Conservation (phyloP, 2,888 invertebrate genomes). For the Fabriciana adippe region DNA sequence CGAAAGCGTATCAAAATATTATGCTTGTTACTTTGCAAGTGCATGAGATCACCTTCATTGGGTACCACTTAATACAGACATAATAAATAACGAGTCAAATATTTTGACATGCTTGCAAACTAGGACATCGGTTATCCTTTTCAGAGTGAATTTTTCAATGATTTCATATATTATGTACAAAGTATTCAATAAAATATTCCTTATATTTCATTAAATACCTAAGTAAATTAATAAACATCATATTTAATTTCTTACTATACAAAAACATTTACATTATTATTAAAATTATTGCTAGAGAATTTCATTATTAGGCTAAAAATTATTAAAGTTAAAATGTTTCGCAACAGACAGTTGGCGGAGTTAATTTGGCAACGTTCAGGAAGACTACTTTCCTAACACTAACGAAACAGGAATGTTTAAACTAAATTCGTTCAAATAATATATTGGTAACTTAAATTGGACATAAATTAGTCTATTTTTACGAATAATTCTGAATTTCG, state of each 20-base stretch:
- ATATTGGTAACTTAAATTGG: slow-evolving; percentile 77
- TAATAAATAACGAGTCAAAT: slow-evolving; percentile 44
- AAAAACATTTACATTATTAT: slow-evolving; percentile 79
- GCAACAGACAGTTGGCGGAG: slow-evolving; percentile 78
- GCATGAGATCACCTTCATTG: not conserved
- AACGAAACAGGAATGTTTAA: slow-evolving; percentile 79
- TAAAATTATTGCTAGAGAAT: slow-evolving; percentile 81
- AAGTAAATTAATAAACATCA: slow-evolving; percentile 63
- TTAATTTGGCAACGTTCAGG: slow-evolving; percentile 81
- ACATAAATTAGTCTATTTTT: slow-evolving; percentile 61
- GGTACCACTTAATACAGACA: not conserved
- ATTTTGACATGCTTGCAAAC: slow-evolving; percentile 54
- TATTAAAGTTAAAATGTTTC: slow-evolving; percentile 72
- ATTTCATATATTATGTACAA: slow-evolving; percentile 61
- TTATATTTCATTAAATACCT: slow-evolving; percentile 51
- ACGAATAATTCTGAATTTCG: slow-evolving; percentile 58
- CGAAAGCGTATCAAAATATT: slow-evolving; percentile 47
- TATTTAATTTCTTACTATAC: slow-evolving; percentile 73
- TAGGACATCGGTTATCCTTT: slow-evolving; percentile 59
- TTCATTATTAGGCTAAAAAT: slow-evolving; percentile 75
- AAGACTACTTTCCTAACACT: slow-evolving; percentile 81
- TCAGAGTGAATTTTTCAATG: slow-evolving; percentile 52
- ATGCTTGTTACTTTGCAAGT: slow-evolving; percentile 36
- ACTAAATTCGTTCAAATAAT: slow-evolving; percentile 80
- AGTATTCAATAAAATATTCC: slow-evolving; percentile 53